Conservation (phyloP, 2,888 invertebrate species). For the Lasiommata megera region DNA sequence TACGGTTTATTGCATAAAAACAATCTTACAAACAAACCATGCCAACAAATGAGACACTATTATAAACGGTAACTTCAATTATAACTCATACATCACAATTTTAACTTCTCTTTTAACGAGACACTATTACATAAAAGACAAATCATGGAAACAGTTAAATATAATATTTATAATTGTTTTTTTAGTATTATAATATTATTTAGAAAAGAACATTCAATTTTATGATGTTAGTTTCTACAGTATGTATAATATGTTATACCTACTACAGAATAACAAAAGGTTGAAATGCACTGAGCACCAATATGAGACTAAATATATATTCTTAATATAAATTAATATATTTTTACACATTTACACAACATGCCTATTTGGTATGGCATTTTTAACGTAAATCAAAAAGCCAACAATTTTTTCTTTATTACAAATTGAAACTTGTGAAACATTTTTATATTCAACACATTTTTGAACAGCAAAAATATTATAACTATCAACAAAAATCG, state of each 20-base stretch:
- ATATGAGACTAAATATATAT: conserved; percentile 53
- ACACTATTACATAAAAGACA: conserved; percentile 17
- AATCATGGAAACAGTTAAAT: conserved; percentile 6
- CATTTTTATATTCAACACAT: conserved; percentile 6
- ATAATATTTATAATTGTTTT: neutral
- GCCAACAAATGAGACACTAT: conserved; percentile 60
- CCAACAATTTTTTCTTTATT: neutral
- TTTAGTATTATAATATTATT: neutral
- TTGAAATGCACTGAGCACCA: conserved; percentile 62
- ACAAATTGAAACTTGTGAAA: conserved; percentile 20
- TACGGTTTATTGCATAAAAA: conserved; percentile 78
- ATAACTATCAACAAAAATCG: conserved; percentile 1
- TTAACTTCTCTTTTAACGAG: conserved; percentile 9
- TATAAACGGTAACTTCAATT: conserved; percentile 71
- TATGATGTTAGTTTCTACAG: conserved; percentile 9
- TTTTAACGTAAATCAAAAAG: conserved; percentile 19
- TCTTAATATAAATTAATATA: conserved; percentile 62
- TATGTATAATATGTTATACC: conserved; percentile 12
- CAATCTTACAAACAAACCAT: conserved; percentile 75
- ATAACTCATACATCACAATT: conserved; percentile 55
- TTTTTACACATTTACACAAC: conserved; percentile 68
- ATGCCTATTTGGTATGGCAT: conserved; percentile 27
- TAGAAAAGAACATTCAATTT: neutral
- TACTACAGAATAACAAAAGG: conserved; percentile 42
- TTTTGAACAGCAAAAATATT: neutral